Evolutionary conservation across 2,888 invertebrate genomes (phyloP).

Genomic region (Strigamia maritima): DNA sequence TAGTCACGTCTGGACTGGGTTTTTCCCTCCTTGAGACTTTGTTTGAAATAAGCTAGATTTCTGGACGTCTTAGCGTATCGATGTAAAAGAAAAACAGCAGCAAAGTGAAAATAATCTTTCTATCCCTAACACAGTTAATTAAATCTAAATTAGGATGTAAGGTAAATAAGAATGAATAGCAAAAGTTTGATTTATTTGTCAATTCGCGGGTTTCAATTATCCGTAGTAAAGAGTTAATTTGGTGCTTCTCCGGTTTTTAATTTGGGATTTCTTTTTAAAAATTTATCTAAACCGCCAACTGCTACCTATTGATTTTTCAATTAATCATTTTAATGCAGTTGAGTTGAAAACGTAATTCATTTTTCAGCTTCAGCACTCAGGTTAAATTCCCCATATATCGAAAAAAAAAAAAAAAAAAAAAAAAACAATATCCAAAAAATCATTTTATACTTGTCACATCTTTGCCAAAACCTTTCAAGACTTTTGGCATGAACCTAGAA

Average conservation of each 20-base stretch:
- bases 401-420: too few relatives aligned
- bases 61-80: too few relatives aligned
- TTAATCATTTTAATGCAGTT: constrained; percentile 1
- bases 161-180: background rate
- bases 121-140: background rate
- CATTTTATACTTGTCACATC: background rate
- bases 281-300: background rate
- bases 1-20: background rate
- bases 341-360: background rate
- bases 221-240: background rate
- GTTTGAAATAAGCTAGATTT: background rate
- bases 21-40: background rate
- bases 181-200: background rate
- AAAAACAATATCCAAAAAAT: background rate
- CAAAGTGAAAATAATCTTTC: background rate
- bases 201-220: background rate
- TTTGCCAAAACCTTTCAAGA: background rate
- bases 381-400: background rate
- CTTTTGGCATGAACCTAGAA: background rate
- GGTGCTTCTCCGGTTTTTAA: background rate
- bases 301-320: background rate
- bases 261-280: background rate
- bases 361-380: background rate
- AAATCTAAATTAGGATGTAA: background rate
- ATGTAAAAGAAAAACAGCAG: background rate